Percentiles rank a stretch among this genome's conserved stretches.
Conservation (phyloP, 2,888 invertebrate genomes). For the Melieria crassipennis region DNA sequence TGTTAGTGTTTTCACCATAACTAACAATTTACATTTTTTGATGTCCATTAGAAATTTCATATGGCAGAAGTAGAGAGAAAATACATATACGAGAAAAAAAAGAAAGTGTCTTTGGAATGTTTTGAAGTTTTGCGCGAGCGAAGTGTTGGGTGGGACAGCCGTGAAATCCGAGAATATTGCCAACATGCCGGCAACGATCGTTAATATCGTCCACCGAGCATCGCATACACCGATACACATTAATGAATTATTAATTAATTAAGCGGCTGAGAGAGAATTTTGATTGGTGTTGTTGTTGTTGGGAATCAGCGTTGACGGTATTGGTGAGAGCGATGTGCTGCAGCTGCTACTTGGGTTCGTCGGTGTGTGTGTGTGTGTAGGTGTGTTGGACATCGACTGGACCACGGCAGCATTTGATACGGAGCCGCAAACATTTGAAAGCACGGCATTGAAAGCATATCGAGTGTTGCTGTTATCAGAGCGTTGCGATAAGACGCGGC, state of each 20-base stretch:
- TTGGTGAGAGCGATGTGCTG: no score
- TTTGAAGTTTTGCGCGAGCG: slow-evolving; percentile 4
- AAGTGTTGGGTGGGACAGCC: no score
- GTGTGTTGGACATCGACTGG: no score
- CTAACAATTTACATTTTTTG: not conserved
- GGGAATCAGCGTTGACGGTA: no score
- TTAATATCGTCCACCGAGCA: no score
- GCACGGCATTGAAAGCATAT: slow-evolving; percentile 16
- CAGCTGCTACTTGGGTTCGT: no score
- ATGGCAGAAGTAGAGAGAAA: not conserved
- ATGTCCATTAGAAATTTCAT: not conserved
- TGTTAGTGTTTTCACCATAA: not conserved
- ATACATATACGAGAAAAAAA: not conserved
- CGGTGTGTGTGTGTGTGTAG: no score
- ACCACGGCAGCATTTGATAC: no score
- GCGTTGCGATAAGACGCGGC: not conserved
- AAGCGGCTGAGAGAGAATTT: not conserved
- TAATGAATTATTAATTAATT: slow-evolving; percentile 10
- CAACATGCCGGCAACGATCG: no score
- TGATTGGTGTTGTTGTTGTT: not conserved
- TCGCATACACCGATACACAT: no score
- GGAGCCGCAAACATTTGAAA: no score
- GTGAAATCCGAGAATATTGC: no score
- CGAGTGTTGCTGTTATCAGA: slow-evolving; percentile 20
- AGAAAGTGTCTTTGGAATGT: not conserved